phyloP scores from a whole-genome alignment of 2,888 invertebrate genomes.

The Hemistola chrysoprasaria region DNA sequence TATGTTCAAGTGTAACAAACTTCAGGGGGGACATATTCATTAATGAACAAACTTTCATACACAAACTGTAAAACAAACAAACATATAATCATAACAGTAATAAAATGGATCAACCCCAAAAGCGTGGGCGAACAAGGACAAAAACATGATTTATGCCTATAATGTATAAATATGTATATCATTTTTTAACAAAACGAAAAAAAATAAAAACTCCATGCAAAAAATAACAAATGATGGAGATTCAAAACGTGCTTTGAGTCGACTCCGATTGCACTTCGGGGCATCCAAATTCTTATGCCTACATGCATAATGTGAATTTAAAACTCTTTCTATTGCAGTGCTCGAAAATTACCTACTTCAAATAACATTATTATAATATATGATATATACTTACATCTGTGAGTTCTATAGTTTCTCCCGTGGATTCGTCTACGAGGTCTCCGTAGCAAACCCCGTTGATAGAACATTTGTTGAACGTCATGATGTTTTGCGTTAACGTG shows the following conservation, averaged over 20 bases:
- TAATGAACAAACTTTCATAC: constrained; percentile 33
- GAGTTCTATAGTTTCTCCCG: constrained; percentile 93
- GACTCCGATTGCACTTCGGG: constrained; percentile 27
- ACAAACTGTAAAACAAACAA: constrained; percentile 52
- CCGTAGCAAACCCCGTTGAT: constrained; percentile 96
- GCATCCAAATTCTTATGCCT: constrained; percentile 35
- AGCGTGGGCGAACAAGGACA: constrained; percentile 51
- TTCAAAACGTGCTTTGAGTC: constrained; percentile 43
- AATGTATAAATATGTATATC: constrained; percentile 3
- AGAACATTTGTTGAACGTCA: constrained; percentile 99
- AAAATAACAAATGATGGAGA: constrained; percentile 31
- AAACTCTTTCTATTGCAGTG: constrained; percentile 28
- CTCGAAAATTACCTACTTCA: constrained; percentile 27
- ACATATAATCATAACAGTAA: constrained; percentile 41
- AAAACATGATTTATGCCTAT: constrained; percentile 25
- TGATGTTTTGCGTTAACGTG: constrained; percentile 99
- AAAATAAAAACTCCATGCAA: constrained; percentile 59
- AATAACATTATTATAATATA: background rate
- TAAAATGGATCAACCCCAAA: constrained; percentile 53
- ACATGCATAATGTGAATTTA: constrained; percentile 44
- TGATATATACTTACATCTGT: constrained; percentile 85
- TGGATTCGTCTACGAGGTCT: constrained; percentile 92
- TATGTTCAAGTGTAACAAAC: constrained; percentile 15
- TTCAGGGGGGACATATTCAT: constrained; percentile 22
- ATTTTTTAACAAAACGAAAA: constrained; percentile 20